These are phyloP conservation scores for Morus bassanus DNA, from an alignment of 2,797 vertebrate species.

Conservation along the genomic window DNA sequence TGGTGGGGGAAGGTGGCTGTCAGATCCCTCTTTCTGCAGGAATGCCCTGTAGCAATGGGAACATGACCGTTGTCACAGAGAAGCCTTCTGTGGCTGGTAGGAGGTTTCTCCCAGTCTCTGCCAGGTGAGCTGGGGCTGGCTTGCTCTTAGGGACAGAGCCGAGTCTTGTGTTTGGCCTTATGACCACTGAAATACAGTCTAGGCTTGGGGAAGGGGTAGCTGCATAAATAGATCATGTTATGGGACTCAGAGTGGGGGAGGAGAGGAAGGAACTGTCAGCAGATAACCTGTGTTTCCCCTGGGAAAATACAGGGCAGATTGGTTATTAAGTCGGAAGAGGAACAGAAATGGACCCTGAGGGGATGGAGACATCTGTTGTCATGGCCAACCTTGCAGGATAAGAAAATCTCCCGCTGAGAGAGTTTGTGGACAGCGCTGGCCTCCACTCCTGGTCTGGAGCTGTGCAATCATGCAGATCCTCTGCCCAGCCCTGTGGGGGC, in stretches of 20 bases:
- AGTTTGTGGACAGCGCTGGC: not conserved
- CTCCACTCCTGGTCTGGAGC: not conserved
- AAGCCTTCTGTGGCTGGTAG: not conserved
- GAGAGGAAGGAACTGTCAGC: not conserved
- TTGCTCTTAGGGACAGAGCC: not conserved
- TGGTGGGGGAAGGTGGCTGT: not conserved
- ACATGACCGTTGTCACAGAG: accelerated
- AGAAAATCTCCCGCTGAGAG: not conserved
- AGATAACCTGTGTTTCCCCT: not conserved
- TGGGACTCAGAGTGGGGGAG: not conserved
- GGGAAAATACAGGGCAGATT: not conserved
- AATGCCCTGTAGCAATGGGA: not conserved
- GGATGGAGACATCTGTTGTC: constrained; percentile 17
- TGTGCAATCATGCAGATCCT: not conserved
- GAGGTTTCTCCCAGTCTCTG: not conserved
- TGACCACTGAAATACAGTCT: not conserved
- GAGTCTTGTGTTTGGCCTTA: not conserved
- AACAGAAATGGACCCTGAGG: not conserved
- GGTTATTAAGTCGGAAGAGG: constrained; percentile 13
- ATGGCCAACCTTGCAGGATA: not conserved
- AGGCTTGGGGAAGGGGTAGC: not conserved
- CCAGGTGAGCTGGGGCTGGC: not conserved
- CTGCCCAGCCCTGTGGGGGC: not conserved
- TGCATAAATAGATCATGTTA: not conserved
- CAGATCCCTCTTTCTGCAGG: not conserved